Base-by-base conservation (phyloP, 2,888 invertebrate genomes). In the Bedellia somnulentella region DNA sequence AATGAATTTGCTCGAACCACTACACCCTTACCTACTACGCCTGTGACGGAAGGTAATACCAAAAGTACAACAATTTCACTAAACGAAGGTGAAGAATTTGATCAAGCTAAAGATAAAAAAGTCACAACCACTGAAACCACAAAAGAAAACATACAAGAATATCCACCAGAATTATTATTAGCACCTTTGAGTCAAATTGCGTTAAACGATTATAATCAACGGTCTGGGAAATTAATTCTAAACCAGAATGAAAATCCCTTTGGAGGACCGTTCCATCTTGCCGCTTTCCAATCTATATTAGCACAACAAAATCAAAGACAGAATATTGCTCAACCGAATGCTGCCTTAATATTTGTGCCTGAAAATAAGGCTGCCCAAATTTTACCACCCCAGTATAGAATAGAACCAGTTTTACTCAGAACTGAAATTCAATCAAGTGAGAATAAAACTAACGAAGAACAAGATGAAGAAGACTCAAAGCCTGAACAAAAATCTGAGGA, bases 121-220 rank as follows among this genome's bases (percentile, higher is more conserved):
- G 36, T 39, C 14, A 29, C 44, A 24, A 42, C 46, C 3, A 48
- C 49, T 9, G 41, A 51, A 31, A 54, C 49, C 28, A 44, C 68
- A 0, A 68, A 56, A 27, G 68, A 71, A 37, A 68, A 64, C 3
- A 38, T 73, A 2, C 64, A 70, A 36, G 68, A 71, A 37, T 70
- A 57, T 15, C 67, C 71, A 10, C 57, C 68, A 12, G 70, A 73
- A 37, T 33, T 73, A 9, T 70, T 61, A 40, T 42, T 75, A 2
- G 58, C 50, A 31, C 60, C 71, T 1, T 35, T 75, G 9, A 54
- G 66, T 9, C 73, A 71, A 30, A 40, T 70, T n/a, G n/a, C n/a
- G n/a, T n/a, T 5, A 62, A 62, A 24, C 30, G 18, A 18, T 18
- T 18, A 5, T 18, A 5, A 18, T 5, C 5, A 18, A 18, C 18